Evolutionary conservation across 2,797 vertebrate genomes (phyloP), one percentile per base, ranked within the genome.

Genomic region (Geotria australis): DNA sequence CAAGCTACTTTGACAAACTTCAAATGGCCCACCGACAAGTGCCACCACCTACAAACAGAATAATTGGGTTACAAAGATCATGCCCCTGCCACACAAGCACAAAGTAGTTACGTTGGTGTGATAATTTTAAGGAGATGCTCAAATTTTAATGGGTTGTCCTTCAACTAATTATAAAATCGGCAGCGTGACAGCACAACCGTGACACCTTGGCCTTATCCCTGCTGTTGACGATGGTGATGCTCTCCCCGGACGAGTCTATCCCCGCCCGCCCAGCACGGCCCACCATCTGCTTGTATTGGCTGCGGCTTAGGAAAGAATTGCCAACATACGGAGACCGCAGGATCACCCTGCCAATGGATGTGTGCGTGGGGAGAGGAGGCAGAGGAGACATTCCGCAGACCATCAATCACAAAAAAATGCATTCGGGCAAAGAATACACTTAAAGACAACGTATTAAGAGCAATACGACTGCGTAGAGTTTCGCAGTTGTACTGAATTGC

Each of bases 281-380:
- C 60, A 82, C 73, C 86, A 95, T 98, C 70, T 98, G 89, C 58
- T 93, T 83, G 66, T 98, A 98, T 60, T 89, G 88, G 65, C 66
- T 86, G 66, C 76, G 81, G 73, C 74, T 88, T 64, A 98, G 69
- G 71, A 89, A 85, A 57, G 84, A 79, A 2, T 63, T 70, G 15
- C 77, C 88, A 65, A 95, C 68, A 55, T 85, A 94, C 1, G 89
- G 88, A 2, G 89, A 83, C 61, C 88, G 77, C 59, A 95, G 72
- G 65, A 98, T 84, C 63, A 95, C 86, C 67, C 86, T 94, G 66
- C 8, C 60, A 12, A 65, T 61, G 60, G 47, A 15, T 9, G 15
- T n/a, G 51, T 10, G 15, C n/a, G 53, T 38, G 38, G 24, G 24
- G 24, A 24, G 24, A 38, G 24, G 24, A 38, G 4, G 24, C 24